phyloP scores from a whole-genome alignment of 2,888 invertebrate genomes.

The Heteromurus nitidus region DNA sequence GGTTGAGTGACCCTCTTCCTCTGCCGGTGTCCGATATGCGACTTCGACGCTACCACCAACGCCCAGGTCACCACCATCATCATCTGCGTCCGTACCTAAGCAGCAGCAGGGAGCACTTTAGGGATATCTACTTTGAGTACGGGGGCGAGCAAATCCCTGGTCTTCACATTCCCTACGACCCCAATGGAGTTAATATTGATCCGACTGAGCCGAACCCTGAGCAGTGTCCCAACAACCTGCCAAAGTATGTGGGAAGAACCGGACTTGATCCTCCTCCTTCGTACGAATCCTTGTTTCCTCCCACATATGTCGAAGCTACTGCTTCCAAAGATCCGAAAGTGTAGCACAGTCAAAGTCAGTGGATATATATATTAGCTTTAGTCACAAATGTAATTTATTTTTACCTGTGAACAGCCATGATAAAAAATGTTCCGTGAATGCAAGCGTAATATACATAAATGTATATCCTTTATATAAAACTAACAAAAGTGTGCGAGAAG shows the following conservation, averaged over 20 bases:
- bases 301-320: constrained; percentile 56
- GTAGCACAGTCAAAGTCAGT: neutral
- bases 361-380: neutral
- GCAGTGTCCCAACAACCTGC: neutral
- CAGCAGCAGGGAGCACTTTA: constrained; percentile 12
- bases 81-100: constrained; percentile 16
- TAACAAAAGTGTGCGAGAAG: neutral
- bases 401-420: neutral
- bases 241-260: constrained; percentile 4
- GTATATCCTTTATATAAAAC: neutral
- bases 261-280: constrained; percentile 61
- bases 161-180: constrained; percentile 55
- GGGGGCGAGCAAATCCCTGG: constrained; percentile 25
- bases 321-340: constrained; percentile 32
- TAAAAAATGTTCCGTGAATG: neutral
- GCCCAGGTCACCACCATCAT: constrained; percentile 2
- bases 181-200: neutral
- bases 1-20: constrained; percentile 32
- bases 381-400: neutral
- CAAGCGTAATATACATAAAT: neutral
- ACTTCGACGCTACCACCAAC: constrained; percentile 13
- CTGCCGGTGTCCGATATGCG: constrained; percentile 33
- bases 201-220: neutral
- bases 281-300: constrained; percentile 61
- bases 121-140: constrained; percentile 53